Percentiles rank a stretch among this genome's conserved stretches.
Evolutionary conservation across 2,888 invertebrate genomes (phyloP).

Genomic region (Peribatodes rhomboidaria): DNA sequence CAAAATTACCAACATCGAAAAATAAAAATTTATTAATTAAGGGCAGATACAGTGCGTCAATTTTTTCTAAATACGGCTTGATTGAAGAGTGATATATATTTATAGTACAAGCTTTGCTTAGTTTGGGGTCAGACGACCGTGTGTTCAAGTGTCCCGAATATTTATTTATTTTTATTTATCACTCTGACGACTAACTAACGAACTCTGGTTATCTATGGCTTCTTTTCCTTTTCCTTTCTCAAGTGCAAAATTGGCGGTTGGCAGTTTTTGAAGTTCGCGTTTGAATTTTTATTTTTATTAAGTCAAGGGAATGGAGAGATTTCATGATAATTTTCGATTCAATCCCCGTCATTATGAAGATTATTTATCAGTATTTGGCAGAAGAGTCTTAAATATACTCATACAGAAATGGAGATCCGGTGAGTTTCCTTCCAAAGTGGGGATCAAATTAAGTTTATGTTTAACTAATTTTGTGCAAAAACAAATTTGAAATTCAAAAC

Average conservation of each 20-base stretch:
- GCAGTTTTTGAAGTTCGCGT: background rate
- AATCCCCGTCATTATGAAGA: conserved; percentile 56
- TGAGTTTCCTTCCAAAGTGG: conserved; percentile 36
- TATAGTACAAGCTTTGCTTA: too few relatives aligned
- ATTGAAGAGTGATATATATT: too few relatives aligned
- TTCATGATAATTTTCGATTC: conserved; percentile 31
- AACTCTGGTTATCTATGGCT: background rate
- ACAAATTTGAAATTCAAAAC: too few relatives aligned
- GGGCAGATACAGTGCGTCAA: background rate
- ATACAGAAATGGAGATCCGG: conserved; percentile 57
- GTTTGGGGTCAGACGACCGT: too few relatives aligned
- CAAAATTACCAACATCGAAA: background rate
- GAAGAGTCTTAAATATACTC: conserved; percentile 64
- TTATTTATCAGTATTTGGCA: conserved; percentile 69
- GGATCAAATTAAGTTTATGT: too few relatives aligned
- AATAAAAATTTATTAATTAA: too few relatives aligned
- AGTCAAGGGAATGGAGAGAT: conserved; percentile 15
- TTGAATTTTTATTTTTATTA: conserved; percentile 1
- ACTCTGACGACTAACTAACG: too few relatives aligned
- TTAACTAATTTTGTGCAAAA: too few relatives aligned
- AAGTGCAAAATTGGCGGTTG: too few relatives aligned
- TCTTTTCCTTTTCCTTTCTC: conserved; percentile 11
- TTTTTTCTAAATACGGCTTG: background rate
- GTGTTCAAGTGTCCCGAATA: too few relatives aligned
- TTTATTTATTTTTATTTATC: too few relatives aligned